A percentile compares a stretch with the other conserved stretches of the same genome.
These are phyloP conservation scores for Cricetomys ansorgei DNA, from an alignment of 2,113 vertebrate species.

Conservation along the genomic window DNA sequence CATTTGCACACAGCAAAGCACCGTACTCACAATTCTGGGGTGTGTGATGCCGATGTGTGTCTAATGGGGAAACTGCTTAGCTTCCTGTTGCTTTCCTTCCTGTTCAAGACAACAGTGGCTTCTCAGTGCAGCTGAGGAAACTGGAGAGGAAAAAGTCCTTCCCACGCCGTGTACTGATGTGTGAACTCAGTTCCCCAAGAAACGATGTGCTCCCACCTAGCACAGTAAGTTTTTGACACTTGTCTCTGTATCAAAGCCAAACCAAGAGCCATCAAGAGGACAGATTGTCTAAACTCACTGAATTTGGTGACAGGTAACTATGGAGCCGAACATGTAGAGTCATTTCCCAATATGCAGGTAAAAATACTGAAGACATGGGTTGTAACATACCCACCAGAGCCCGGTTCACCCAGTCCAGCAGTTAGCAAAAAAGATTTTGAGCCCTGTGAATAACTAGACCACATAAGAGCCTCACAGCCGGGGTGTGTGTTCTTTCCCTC, in stretches of 20 bases:
- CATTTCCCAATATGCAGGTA: not conserved
- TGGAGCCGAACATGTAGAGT: not conserved
- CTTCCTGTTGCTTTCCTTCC: slow-evolving; percentile 58
- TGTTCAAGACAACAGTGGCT: slow-evolving; percentile 53
- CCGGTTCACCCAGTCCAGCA: not conserved
- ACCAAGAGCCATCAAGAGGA: slow-evolving; percentile 34
- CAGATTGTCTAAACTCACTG: not conserved
- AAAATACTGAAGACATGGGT: not conserved
- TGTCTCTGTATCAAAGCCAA: slow-evolving; percentile 47
- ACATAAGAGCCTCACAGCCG: not conserved
- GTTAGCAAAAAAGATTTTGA: not conserved
- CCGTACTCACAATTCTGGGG: slow-evolving; percentile 78
- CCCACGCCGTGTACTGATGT: not conserved
- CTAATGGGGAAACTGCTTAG: slow-evolving; percentile 53
- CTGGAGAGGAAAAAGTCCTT: slow-evolving; percentile 41
- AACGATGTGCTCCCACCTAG: not conserved
- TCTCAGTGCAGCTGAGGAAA: slow-evolving; percentile 57
- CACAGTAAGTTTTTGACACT: slow-evolving; percentile 39
- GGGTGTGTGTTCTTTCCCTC: not conserved
- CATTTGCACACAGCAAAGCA: slow-evolving; percentile 53
- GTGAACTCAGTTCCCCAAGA: not conserved
- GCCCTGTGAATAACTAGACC: not conserved
- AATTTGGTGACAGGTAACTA: not conserved
- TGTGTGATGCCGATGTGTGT: slow-evolving; percentile 59
- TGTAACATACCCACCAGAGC: not conserved